A percentile compares a stretch with the other conserved stretches of the same genome.
phyloP scores from a whole-genome alignment of 2,797 vertebrate species.

The Lemur catta region DNA sequence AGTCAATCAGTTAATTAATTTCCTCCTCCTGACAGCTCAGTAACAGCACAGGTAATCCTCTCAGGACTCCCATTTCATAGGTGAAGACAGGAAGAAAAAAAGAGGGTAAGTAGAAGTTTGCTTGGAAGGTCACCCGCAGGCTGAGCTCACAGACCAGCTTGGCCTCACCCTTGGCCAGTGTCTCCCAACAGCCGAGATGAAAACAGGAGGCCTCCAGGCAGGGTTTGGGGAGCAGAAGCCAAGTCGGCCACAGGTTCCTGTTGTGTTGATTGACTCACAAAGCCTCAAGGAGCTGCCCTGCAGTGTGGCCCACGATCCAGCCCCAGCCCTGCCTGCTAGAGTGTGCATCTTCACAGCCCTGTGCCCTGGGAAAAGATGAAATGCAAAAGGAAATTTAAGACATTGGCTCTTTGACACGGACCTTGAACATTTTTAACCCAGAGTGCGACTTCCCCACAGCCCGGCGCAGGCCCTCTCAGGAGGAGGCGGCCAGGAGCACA shows the following conservation, averaged over 20 bases:
- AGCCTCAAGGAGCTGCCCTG: no score
- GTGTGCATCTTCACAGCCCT: rapidly evolving
- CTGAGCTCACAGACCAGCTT: background rate
- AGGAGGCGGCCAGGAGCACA: background rate
- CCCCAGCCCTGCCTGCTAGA: background rate
- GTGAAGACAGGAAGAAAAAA: background rate
- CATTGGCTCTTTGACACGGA: background rate
- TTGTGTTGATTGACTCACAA: background rate
- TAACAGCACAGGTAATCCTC: background rate
- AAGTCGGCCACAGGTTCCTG: background rate
- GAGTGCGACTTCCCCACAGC: background rate
- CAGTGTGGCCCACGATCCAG: background rate
- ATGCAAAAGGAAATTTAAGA: background rate
- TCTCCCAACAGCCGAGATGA: background rate
- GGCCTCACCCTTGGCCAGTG: background rate
- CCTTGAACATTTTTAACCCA: background rate
- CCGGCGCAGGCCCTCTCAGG: background rate
- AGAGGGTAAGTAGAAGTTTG: background rate
- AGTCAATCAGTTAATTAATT: background rate
- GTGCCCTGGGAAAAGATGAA: background rate
- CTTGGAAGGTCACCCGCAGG: background rate
- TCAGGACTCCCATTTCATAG: background rate
- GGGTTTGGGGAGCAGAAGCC: background rate
- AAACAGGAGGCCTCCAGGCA: background rate
- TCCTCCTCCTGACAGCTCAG: background rate